Percentiles rank a stretch among this genome's conserved stretches.
phyloP scores from a whole-genome alignment of 2,113 vertebrate species.

The Capreolus pygargus region DNA sequence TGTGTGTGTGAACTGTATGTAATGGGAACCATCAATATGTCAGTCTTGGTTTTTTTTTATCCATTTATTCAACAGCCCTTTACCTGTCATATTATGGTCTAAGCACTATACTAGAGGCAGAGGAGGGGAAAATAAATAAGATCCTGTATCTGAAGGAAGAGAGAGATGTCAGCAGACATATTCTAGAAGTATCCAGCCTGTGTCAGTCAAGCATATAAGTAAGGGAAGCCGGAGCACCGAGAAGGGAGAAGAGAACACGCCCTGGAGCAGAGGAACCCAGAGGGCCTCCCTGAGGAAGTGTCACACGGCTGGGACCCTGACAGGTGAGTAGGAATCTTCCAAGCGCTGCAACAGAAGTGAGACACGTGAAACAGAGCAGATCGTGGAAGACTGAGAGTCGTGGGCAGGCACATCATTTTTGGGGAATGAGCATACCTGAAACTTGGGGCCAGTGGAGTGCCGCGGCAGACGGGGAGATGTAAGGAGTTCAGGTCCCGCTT shows the following conservation, averaged over 20 bases:
- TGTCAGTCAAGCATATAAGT: background rate
- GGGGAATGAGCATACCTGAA: background rate
- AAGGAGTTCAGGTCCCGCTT: background rate
- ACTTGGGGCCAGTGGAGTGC: background rate
- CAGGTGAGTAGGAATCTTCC: background rate
- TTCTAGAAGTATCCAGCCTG: background rate
- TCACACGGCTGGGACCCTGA: background rate
- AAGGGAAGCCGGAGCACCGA: background rate
- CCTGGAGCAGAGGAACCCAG: background rate
- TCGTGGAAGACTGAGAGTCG: background rate
- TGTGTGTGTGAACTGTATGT: background rate
- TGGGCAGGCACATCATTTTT: rapidly evolving
- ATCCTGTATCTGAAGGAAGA: background rate
- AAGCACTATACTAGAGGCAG: background rate
- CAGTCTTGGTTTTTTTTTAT: background rate
- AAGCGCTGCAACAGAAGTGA: background rate
- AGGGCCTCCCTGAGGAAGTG: background rate
- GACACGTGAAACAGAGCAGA: background rate
- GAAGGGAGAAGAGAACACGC: background rate
- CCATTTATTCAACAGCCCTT: background rate
- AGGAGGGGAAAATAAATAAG: background rate
- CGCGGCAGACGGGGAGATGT: background rate
- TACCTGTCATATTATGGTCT: background rate
- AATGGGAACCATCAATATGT: background rate
- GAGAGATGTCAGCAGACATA: background rate